Evolutionary conservation across 2,113 vertebrate species (phyloP).

Genomic region (Psilopsiagon aymara): DNA sequence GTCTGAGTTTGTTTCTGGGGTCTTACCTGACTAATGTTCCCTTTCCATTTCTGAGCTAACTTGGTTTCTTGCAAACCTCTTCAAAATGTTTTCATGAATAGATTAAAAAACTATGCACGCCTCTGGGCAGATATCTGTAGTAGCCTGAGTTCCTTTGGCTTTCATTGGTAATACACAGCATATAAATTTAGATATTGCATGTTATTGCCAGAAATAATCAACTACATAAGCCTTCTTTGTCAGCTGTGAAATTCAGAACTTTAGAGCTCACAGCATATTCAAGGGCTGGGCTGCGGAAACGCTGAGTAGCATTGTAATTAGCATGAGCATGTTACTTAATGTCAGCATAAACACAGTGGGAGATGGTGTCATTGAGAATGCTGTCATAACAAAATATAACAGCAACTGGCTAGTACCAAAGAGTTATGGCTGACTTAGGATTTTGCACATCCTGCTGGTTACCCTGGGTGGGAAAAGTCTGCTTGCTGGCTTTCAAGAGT

Average conservation of each 20-base stretch:
- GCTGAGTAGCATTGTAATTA: background rate
- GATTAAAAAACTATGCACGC: background rate
- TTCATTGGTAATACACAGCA: background rate
- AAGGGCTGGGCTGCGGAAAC: background rate
- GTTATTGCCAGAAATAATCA: slow-evolving; percentile 7
- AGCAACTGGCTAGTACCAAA: background rate
- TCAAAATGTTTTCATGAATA: background rate
- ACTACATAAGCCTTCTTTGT: background rate
- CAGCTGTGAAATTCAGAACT: slow-evolving; percentile 9
- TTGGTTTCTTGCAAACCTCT: background rate
- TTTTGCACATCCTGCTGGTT: background rate
- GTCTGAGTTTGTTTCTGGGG: background rate
- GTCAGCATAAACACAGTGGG: background rate
- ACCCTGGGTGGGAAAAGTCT: background rate
- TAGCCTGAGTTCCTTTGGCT: background rate
- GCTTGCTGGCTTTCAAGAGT: background rate
- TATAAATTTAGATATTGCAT: background rate
- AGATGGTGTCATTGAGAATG: background rate
- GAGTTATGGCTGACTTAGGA: background rate
- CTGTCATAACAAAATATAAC: background rate
- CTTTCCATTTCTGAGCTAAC: background rate
- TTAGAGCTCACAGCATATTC: background rate
- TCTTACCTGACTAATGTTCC: background rate
- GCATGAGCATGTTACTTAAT: background rate
- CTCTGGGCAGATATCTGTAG: background rate